Evolutionary conservation across 2,888 invertebrate genomes (phyloP).

Genomic region (Lacanobia oleracea): DNA sequence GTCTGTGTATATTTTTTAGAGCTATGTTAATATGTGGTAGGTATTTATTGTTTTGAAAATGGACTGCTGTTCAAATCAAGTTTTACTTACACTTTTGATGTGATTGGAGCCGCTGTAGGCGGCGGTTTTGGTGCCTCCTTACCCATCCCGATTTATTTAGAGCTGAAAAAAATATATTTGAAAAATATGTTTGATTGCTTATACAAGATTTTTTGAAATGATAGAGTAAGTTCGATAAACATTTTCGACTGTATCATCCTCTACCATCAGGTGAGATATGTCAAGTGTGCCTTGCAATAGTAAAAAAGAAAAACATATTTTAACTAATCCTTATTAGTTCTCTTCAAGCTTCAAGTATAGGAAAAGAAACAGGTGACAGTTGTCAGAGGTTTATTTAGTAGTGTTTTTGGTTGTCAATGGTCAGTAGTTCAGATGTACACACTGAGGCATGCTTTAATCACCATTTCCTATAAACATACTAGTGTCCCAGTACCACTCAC

Average conservation of each 20-base stretch:
- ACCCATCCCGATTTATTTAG: slow-evolving; percentile 13
- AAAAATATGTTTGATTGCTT: not conserved
- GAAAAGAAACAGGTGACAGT: no score
- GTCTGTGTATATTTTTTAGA: no score
- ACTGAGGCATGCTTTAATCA: not conserved
- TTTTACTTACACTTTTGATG: slow-evolving; percentile 34
- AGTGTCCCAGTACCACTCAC: no score
- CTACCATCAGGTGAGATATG: no score
- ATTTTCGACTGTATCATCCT: no score
- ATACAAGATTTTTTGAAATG: not conserved
- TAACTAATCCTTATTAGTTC: no score
- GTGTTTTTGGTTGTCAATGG: not conserved
- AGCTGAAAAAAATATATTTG: slow-evolving; percentile 18
- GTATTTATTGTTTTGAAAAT: not conserved
- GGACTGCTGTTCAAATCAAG: not conserved
- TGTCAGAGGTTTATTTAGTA: not conserved
- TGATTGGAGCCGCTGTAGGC: slow-evolving; percentile 40
- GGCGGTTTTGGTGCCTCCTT: not conserved
- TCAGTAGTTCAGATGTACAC: not conserved
- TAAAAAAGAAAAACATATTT: not conserved
- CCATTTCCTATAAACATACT: not conserved
- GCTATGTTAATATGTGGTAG: not conserved
- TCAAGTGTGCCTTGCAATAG: no score
- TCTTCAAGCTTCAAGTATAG: not conserved
- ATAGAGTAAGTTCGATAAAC: not conserved